These are phyloP conservation scores for Drosophila subpulchrella DNA, from an alignment of 1,140 invertebrate species.

Conservation along the genomic window DNA sequence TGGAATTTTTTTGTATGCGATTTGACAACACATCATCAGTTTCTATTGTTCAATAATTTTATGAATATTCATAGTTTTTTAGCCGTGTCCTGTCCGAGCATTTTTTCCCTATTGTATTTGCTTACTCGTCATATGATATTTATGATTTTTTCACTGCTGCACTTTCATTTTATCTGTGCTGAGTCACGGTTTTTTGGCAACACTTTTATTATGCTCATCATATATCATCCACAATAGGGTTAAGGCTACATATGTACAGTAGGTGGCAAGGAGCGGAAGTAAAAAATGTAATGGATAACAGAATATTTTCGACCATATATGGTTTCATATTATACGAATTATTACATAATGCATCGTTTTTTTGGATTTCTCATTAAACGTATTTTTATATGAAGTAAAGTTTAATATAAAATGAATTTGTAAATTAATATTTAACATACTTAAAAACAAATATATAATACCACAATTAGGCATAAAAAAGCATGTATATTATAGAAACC, in stretches of 20 bases:
- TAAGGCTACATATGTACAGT: background rate
- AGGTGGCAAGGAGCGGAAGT: background rate
- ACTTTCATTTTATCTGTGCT: constrained; percentile 43
- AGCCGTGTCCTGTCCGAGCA: constrained; percentile 33
- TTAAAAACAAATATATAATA: no score
- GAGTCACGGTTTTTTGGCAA: constrained; percentile 67
- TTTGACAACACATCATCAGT: constrained; percentile 82
- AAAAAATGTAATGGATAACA: background rate
- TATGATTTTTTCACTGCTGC: constrained; percentile 55
- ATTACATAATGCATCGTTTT: no score
- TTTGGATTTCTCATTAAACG: no score
- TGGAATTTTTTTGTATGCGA: constrained; percentile 41
- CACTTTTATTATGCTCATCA: constrained; percentile 12
- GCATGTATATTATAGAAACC: no score
- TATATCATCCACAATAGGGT: background rate
- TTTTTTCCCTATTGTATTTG: constrained; percentile 64
- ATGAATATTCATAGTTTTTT: constrained; percentile 82
- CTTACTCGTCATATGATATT: constrained; percentile 65
- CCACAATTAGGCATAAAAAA: no score
- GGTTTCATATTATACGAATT: no score
- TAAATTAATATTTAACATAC: no score
- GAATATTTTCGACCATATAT: no score
- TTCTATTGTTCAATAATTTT: constrained; percentile 81
- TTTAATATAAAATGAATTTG: no score
- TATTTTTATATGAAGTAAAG: no score